Evolutionary conservation across 2,888 invertebrate genomes (phyloP), one percentile per base, ranked within the genome.

Genomic region (Drosophila ustulata): DNA sequence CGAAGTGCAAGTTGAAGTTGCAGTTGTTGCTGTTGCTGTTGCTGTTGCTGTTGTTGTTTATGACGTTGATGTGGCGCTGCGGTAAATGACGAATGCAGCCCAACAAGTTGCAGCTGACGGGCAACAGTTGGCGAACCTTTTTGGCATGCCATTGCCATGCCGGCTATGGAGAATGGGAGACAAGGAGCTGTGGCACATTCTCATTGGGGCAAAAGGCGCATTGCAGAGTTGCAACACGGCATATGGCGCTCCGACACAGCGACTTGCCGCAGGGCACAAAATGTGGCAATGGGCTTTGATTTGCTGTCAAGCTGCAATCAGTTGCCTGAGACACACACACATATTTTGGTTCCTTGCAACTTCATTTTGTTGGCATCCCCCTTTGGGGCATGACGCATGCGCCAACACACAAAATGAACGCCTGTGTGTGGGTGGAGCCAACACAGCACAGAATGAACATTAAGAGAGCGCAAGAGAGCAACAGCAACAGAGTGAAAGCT

Each of bases 291-390:
- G 43, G 25, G 18, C 78, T 77, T 77, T 78, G 76, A 78, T 79
- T 78, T 78, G 79, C 80, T 78, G 68, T 78, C 71, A 79, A 79
- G 68, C 68, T 78, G 75, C 65, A 71, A 65, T 66, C 66, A 49
- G 61, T 52, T 52, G 53, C 30, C 43, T 45, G 49, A 64, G 56
- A 34, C 41, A 66, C 46, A 45, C 23, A 53, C 32, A 49, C 28
- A 45, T 11, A 39, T 50, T 77, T 63, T 53, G 56, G 46, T 64
- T 82, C 75, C 84, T 78, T 77, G 83, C 68, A 88, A 88, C 83
- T 84, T 84, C 83, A 84, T 84, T 84, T 84, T 84, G 83, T 84
- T 84, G 68, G 70, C 82, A 86, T 73, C 82, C 86, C 73, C 87
- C 66, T 26, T 47, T 39, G 37, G 46, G 61, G 50, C 65, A 85